Evolutionary conservation across 2,113 vertebrate genomes (phyloP), one percentile per base, ranked within the genome.

Genomic region (Amphiprion percula): DNA sequence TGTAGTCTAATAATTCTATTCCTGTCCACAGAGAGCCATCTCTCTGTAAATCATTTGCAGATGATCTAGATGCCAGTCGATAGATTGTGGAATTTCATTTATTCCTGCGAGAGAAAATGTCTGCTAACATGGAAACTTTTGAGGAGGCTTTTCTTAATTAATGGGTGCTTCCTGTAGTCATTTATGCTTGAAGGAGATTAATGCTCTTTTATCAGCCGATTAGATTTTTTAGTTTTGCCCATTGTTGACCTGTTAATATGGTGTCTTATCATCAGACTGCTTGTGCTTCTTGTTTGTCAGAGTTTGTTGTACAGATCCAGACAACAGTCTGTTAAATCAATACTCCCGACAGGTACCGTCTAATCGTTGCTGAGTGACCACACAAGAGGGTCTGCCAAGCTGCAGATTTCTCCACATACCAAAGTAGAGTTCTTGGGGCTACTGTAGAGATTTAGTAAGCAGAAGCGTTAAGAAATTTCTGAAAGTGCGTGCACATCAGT

Each of bases 1-100:
- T 68, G 60, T 71, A 68, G 61, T 73, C 69, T 86, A 75, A 84
- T 83, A 58, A 86, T 73, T 74, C 62, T 56, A 66, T 47, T 69
- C 21, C 26, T 47, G 49, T 80, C 79, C 77, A 54, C 58, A 71
- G 56, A 71, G 30, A 65, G 77, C 54, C 58, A 62, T 52, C 44
- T 74, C 58, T 66, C 33, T 70, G 37, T 66, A 64, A 52, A 67
- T 81, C 72, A 75, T 83, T 77, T 79, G 55, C 26, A 46, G 49
- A 81, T 81, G 73, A 70, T 69, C 56, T 52, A 21, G 10, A 24
- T 80, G 55, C 49, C 52, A 68, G 7, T 24, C 12, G 4, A 66
- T 33, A 23, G 12, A 73, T 23, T 64, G 33, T 15, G 4, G 11
- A 59, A 41, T 60, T 64, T 54, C 0, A 37, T 67, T 63, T 21